Percentiles rank a stretch among this genome's conserved stretches.
Evolutionary conservation across 2,113 vertebrate species (phyloP).

Genomic region (Crotalus viridis): DNA sequence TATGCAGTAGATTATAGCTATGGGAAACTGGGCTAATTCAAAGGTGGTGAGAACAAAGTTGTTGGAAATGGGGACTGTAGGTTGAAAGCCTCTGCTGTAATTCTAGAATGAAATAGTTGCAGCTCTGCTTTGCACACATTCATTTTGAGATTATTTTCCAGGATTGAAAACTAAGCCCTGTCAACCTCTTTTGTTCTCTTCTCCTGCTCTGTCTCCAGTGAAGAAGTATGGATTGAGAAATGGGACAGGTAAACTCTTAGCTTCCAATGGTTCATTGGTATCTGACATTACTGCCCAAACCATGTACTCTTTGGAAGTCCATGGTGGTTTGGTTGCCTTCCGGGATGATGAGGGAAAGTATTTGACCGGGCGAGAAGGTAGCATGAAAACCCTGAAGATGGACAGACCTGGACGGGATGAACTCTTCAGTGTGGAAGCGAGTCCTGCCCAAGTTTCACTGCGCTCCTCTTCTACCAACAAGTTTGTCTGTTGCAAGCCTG

Average conservation of each 20-base stretch:
- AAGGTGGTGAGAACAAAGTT: background rate
- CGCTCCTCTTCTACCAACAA: slow-evolving; percentile 20
- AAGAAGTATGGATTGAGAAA: slow-evolving; percentile 42
- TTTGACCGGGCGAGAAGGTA: slow-evolving; percentile 25
- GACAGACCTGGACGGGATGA: slow-evolving; percentile 42
- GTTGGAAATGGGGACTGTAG: background rate
- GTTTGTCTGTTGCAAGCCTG: slow-evolving; percentile 33
- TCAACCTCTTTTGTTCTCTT: background rate
- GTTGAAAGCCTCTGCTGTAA: background rate
- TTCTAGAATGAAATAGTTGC: background rate
- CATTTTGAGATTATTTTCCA: background rate
- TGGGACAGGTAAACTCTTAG: slow-evolving; percentile 31
- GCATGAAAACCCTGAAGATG: slow-evolving; percentile 32
- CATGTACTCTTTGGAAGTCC: slow-evolving; percentile 29
- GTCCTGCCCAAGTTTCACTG: slow-evolving; percentile 34
- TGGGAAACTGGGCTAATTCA: background rate
- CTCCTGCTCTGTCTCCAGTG: slow-evolving; percentile 14
- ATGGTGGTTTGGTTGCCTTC: slow-evolving; percentile 32
- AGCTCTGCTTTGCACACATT: background rate
- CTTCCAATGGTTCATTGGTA: slow-evolving; percentile 28
- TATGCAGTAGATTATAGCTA: background rate
- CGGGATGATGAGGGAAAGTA: slow-evolving; percentile 35
- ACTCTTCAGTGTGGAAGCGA: slow-evolving; percentile 36
- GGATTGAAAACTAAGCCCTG: background rate
- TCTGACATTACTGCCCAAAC: background rate